Conservation (phyloP, 2,113 vertebrate species). For the Coreoperca whiteheadi region DNA sequence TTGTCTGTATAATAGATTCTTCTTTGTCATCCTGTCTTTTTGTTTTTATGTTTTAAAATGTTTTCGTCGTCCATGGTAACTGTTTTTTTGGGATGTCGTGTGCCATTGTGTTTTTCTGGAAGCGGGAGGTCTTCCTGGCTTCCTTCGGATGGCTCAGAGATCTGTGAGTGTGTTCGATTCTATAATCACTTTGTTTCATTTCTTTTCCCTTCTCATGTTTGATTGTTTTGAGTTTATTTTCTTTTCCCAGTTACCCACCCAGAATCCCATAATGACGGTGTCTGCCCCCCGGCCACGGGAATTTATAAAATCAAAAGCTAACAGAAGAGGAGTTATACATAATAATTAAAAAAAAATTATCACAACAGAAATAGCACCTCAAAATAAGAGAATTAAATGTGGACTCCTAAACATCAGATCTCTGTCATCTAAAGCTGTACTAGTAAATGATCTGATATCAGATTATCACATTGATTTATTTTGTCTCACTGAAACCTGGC, state of each 20-base stretch:
- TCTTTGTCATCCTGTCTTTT: slow-evolving; percentile 43
- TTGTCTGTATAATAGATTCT: slow-evolving; percentile 44
- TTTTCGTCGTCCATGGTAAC: slow-evolving; percentile 50
- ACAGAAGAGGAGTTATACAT: too few relatives aligned
- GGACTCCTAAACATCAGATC: too few relatives aligned
- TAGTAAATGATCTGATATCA: too few relatives aligned
- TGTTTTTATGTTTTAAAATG: slow-evolving; percentile 30
- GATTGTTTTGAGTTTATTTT: slow-evolving; percentile 61
- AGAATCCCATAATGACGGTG: too few relatives aligned
- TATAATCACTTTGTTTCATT: slow-evolving; percentile 48
- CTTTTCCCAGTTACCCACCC: slow-evolving; percentile 1
- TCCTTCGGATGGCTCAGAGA: slow-evolving; percentile 51
- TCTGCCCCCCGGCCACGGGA: too few relatives aligned
- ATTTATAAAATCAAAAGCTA: too few relatives aligned
- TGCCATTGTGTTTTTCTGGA: slow-evolving; percentile 66
- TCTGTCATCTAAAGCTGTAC: too few relatives aligned
- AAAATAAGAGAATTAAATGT: too few relatives aligned
- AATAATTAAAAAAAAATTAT: too few relatives aligned
- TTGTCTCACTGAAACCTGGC: too few relatives aligned
- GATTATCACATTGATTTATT: too few relatives aligned
- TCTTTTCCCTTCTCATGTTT: slow-evolving; percentile 58
- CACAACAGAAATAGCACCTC: too few relatives aligned
- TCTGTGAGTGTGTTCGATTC: slow-evolving; percentile 63
- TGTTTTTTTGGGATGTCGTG: slow-evolving; percentile 62
- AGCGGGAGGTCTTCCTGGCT: background rate